Percentiles rank a stretch among this genome's conserved stretches.
Conservation (phyloP, 2,888 invertebrate genomes). For the Apotomis turbidana region DNA sequence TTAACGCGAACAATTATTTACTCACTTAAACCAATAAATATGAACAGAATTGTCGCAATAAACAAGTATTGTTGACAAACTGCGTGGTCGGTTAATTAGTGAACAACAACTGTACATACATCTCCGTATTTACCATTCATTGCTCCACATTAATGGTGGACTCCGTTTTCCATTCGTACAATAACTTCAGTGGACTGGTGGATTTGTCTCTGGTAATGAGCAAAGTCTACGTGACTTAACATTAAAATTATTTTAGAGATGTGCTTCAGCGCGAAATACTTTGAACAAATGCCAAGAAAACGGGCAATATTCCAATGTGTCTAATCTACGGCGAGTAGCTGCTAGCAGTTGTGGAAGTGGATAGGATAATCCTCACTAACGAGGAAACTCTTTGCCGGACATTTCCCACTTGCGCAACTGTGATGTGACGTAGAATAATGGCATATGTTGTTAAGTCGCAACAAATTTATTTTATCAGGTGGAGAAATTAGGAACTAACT, state of each 20-base stretch:
- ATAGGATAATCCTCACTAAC: constrained; percentile 10
- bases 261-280: constrained; percentile 66
- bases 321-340: constrained; percentile 51
- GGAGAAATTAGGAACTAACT: too few relatives aligned
- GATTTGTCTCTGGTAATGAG: constrained; percentile 16
- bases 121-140: constrained; percentile 8
- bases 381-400: background rate
- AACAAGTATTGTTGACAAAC: constrained; percentile 28
- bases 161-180: background rate
- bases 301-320: constrained; percentile 47
- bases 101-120: constrained; percentile 29
- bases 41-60: constrained; percentile 6
- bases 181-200: constrained; percentile 22
- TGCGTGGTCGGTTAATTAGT: constrained; percentile 26
- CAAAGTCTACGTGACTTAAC: constrained; percentile 53
- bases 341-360: background rate
- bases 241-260: constrained; percentile 65
- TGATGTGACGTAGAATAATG: constrained; percentile 1
- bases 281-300: constrained; percentile 72
- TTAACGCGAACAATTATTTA: constrained; percentile 6
- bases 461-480: too few relatives aligned
- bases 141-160: background rate
- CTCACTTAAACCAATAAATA: constrained; percentile 11
- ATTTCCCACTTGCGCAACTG: background rate
- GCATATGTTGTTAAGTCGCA: background rate